Evolutionary conservation across 1,140 invertebrate genomes (phyloP).

Genomic region (Trissolcus basalis): DNA sequence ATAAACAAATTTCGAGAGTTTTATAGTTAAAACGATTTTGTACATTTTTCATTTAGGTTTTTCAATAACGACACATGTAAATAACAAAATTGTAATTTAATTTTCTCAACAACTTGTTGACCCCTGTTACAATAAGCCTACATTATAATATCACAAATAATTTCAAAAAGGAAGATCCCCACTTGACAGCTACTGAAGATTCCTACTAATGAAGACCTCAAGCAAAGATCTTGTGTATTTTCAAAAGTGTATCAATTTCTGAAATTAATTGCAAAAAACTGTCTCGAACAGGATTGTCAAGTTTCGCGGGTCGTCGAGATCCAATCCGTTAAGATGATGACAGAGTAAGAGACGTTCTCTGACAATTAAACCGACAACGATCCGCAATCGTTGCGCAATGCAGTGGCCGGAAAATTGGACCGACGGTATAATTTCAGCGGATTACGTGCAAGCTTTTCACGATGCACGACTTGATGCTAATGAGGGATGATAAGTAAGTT

Average conservation of each 20-base stretch:
- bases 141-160: too few relatives aligned
- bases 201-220: neutral
- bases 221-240: too few relatives aligned
- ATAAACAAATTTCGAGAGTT: too few relatives aligned
- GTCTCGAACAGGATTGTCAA: neutral
- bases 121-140: too few relatives aligned
- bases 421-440: constrained; percentile 20
- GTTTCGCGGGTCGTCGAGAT: constrained; percentile 5
- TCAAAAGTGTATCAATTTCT: too few relatives aligned
- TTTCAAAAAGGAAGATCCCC: too few relatives aligned
- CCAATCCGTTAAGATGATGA: constrained; percentile 14
- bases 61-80: too few relatives aligned
- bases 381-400: neutral
- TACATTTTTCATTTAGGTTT: too few relatives aligned
- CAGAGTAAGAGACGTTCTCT: constrained; percentile 4
- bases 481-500: constrained; percentile 16
- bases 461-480: constrained; percentile 3
- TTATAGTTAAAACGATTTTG: too few relatives aligned
- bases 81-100: too few relatives aligned
- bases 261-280: too few relatives aligned
- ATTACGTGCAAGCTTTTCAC: constrained; percentile 20
- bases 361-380: neutral
- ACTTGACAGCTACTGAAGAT: neutral
- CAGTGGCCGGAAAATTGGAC: constrained; percentile 32
- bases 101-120: too few relatives aligned